Percentiles rank a stretch among this genome's conserved stretches.
phyloP scores from a whole-genome alignment of 1,140 invertebrate genomes.

The Neodiprion fabricii region DNA sequence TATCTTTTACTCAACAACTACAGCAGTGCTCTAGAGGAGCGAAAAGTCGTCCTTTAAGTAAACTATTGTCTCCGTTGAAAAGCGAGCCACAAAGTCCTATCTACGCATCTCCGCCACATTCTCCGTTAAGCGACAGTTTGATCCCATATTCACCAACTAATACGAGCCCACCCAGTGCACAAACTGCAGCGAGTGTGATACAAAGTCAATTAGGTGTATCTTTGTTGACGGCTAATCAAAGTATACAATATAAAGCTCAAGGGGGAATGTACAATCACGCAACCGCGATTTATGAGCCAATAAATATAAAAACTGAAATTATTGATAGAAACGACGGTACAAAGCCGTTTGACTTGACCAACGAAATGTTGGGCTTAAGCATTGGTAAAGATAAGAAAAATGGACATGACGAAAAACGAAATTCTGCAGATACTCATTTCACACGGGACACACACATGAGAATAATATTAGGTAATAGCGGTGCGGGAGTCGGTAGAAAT shows the following conservation, averaged over 20 bases:
- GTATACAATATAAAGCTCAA: slow-evolving; percentile 53
- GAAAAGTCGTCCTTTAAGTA: slow-evolving; percentile 66
- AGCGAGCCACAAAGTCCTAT: slow-evolving; percentile 81
- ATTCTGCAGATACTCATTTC: slow-evolving; percentile 71
- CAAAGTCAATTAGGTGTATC: slow-evolving; percentile 57
- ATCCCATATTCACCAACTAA: slow-evolving; percentile 60
- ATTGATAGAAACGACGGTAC: slow-evolving; percentile 49
- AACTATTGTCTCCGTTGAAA: slow-evolving; percentile 73
- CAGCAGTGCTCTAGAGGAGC: slow-evolving; percentile 69
- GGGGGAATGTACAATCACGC: slow-evolving; percentile 50
- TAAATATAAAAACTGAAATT: slow-evolving; percentile 56
- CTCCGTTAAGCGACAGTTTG: slow-evolving; percentile 75
- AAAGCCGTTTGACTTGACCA: slow-evolving; percentile 57
- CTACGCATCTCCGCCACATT: slow-evolving; percentile 83
- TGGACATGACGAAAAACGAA: slow-evolving; percentile 48
- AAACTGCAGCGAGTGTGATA: slow-evolving; percentile 57
- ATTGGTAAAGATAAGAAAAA: slow-evolving; percentile 52
- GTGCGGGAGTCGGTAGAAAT: slow-evolving; percentile 59
- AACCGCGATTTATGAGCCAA: slow-evolving; percentile 57
- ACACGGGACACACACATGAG: slow-evolving; percentile 89
- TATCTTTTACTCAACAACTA: slow-evolving; percentile 80
- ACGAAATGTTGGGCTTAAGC: slow-evolving; percentile 56
- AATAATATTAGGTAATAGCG: slow-evolving; percentile 79
- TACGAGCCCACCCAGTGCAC: slow-evolving; percentile 56
- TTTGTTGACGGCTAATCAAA: slow-evolving; percentile 52